These are phyloP conservation scores for Protonibea diacanthus DNA, from an alignment of 2,797 vertebrate species.

Conservation along the genomic window DNA sequence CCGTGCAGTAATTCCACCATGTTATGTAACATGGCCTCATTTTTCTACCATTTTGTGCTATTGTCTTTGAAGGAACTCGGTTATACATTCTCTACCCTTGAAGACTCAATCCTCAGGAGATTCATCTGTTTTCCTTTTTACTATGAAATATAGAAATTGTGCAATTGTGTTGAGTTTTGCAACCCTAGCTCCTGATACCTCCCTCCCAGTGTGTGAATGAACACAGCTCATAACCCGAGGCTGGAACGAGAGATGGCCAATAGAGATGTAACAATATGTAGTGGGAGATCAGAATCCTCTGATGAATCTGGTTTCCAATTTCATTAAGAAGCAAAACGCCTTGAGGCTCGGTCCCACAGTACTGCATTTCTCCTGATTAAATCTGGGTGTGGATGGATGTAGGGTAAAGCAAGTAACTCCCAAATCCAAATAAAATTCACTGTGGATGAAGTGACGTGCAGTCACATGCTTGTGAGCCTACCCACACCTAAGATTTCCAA, in stretches of 20 bases:
- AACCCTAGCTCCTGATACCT: slow-evolving; percentile 26
- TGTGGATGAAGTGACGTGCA: not conserved
- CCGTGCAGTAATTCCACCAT: not conserved
- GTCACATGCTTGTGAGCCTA: slow-evolving; percentile 11
- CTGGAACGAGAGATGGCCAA: slow-evolving; percentile 51
- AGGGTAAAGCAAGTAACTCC: slow-evolving; percentile 27
- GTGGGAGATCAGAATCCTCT: slow-evolving; percentile 53
- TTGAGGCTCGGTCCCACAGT: slow-evolving; percentile 44
- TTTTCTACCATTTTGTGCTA: not conserved
- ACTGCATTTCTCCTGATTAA: slow-evolving; percentile 63
- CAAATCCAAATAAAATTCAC: slow-evolving; percentile 26
- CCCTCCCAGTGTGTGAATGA: slow-evolving; percentile 33
- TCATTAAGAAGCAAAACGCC: slow-evolving; percentile 51
- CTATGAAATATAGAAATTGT: slow-evolving; percentile 12
- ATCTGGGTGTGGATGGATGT: slow-evolving; percentile 50
- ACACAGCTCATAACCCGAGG: slow-evolving; percentile 41
- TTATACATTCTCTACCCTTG: not conserved
- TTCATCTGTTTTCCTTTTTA: slow-evolving; percentile 28
- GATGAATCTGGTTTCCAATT: slow-evolving; percentile 62
- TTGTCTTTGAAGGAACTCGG: slow-evolving; percentile 22
- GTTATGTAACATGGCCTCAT: slow-evolving; percentile 5
- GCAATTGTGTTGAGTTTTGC: slow-evolving; percentile 14
- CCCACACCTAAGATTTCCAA: slow-evolving; percentile 11
- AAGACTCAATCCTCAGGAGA: not conserved
- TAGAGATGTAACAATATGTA: slow-evolving; percentile 60